phyloP scores from a whole-genome alignment of 2,797 vertebrate species.

The Myotis pilosus region DNA sequence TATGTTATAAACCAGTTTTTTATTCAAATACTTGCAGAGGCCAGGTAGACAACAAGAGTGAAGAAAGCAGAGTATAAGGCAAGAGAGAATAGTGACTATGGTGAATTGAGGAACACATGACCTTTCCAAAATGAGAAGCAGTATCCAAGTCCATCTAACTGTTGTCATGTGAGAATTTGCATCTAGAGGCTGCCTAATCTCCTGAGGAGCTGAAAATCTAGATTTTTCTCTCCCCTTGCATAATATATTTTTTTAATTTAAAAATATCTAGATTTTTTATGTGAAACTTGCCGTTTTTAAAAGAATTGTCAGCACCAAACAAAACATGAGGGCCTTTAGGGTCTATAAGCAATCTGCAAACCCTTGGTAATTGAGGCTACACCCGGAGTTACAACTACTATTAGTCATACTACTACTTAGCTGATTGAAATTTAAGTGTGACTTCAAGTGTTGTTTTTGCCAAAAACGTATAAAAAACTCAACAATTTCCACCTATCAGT shows the following conservation, averaged over 20 bases:
- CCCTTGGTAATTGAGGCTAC: neutral
- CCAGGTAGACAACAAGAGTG: neutral
- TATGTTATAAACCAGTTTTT: neutral
- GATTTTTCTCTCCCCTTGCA: neutral
- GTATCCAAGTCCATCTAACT: neutral
- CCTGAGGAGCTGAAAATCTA: neutral
- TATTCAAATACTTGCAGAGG: neutral
- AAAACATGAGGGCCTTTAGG: neutral
- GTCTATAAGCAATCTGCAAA: neutral
- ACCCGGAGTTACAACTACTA: neutral
- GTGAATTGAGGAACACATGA: neutral
- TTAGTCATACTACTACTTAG: neutral
- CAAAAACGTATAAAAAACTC: constrained; percentile 1
- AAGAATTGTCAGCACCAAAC: neutral
- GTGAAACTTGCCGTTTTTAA: neutral
- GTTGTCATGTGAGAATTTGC: neutral
- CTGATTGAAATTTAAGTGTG: neutral
- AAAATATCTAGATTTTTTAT: neutral
- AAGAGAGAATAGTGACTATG: neutral
- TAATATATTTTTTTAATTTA: neutral
- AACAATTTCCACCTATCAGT: neutral
- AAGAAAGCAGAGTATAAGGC: neutral
- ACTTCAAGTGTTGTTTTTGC: constrained; percentile 3
- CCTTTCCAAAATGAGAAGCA: neutral
- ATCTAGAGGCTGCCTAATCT: neutral